Percentiles rank a stretch among this genome's conserved stretches.
These are phyloP conservation scores for Scaptomyza parva DNA, from an alignment of 2,888 invertebrate genomes.

Conservation along the genomic window DNA sequence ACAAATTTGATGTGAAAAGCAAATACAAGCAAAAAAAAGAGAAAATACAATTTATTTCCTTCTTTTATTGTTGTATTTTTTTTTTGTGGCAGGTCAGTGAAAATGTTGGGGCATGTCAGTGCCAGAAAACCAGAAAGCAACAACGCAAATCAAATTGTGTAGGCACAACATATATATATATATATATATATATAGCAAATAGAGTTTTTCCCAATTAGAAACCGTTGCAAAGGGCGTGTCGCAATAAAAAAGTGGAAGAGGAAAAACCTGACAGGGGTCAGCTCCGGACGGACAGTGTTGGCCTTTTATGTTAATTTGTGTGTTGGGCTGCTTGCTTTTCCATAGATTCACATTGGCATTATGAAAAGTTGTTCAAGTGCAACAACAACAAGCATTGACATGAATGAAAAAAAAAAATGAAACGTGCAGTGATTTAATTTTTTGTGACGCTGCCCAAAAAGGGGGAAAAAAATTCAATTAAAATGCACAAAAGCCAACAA, in stretches of 20 bases:
- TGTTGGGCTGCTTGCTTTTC: conserved; percentile 32
- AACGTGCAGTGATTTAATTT: conserved; percentile 78
- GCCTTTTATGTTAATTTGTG: conserved; percentile 75
- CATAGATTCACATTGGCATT: conserved; percentile 55
- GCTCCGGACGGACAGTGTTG: conserved; percentile 52
- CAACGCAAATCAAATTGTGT: conserved; percentile 58
- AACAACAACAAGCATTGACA: conserved; percentile 37
- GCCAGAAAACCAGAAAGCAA: conserved; percentile 48
- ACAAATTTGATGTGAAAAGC: conserved; percentile 33
- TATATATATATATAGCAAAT: conserved; percentile 5
- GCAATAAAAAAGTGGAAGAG: conserved; percentile 4
- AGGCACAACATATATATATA: not conserved
- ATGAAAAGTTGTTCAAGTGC: conserved; percentile 75
- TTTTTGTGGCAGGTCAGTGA: conserved; percentile 60
- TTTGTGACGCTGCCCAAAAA: conserved; percentile 58
- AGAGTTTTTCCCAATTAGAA: conserved; percentile 47
- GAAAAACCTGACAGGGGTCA: conserved; percentile 41
- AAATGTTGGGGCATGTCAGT: conserved; percentile 53
- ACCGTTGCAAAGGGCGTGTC: conserved; percentile 57
- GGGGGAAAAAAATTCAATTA: conserved; percentile 67
- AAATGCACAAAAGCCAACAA: conserved; percentile 70
- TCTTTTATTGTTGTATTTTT: conserved; percentile 17
- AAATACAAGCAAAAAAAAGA: conserved; percentile 16
- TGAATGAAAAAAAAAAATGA: conserved; percentile 19
- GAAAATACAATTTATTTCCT: conserved; percentile 22